Percentiles rank a stretch among this genome's conserved stretches.
phyloP scores from a whole-genome alignment of 2,113 vertebrate species.

The Panthera tigris region DNA sequence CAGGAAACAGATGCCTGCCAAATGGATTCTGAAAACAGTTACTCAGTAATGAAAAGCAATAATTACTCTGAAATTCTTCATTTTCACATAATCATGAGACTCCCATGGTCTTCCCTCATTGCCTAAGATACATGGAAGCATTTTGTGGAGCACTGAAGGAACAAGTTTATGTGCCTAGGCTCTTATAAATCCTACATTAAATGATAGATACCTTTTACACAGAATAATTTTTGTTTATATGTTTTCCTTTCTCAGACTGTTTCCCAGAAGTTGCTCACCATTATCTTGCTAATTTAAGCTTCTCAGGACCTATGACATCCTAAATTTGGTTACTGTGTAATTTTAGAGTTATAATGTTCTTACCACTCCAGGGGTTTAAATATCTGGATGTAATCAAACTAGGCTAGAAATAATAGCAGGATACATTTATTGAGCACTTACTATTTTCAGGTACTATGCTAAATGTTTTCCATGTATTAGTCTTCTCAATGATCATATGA shows the following conservation, averaged over 20 bases:
- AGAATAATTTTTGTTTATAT: neutral
- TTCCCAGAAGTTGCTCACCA: neutral
- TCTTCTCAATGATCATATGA: neutral
- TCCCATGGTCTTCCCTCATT: conserved; percentile 13
- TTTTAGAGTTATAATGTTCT: conserved; percentile 35
- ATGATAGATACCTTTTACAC: conserved; percentile 38
- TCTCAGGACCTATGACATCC: neutral
- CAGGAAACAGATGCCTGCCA: neutral
- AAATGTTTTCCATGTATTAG: neutral
- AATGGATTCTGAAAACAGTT: conserved; percentile 50
- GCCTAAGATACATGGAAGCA: conserved; percentile 4
- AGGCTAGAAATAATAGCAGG: neutral
- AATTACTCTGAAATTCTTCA: conserved; percentile 55
- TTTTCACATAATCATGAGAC: conserved; percentile 47
- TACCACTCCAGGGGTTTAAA: neutral
- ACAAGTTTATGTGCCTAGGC: neutral
- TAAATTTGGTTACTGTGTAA: neutral
- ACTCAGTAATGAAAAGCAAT: neutral
- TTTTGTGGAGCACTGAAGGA: conserved; percentile 46
- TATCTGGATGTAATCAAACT: neutral
- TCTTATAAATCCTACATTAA: conserved; percentile 27
- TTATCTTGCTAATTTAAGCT: conserved; percentile 41
- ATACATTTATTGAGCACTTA: neutral
- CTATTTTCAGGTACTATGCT: conserved; percentile 10
- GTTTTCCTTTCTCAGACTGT: conserved; percentile 27